Evolutionary conservation across 2,888 invertebrate genomes (phyloP), one percentile per base, ranked within the genome.

Genomic region (Serripes groenlandicus): DNA sequence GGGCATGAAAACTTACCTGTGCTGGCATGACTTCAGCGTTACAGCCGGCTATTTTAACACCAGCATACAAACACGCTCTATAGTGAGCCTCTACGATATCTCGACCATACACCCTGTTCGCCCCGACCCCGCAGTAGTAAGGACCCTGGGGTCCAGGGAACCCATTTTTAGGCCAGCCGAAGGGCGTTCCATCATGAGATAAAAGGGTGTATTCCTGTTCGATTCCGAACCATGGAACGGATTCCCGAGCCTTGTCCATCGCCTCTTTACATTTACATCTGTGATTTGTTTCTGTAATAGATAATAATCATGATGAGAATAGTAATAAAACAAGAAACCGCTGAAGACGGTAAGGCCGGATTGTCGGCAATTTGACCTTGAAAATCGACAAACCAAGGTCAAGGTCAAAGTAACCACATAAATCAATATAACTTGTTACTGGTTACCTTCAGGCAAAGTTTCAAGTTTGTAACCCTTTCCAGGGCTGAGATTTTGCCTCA

Each of bases 1-100:
- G n/a, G n/a, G n/a, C n/a, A n/a, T n/a, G n/a, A n/a, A n/a, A n/a
- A n/a, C n/a, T 15, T 52, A 93, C 93, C 92, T 98, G 99, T 7
- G 98, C 98, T 0, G 99, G 99, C 99, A 99, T 99, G 72, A 99
- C 99, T 95, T 99, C 99, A 0, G 99, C 99, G 94, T 99, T 99
- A 75, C 97, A 98, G 75, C 99, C 99, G 49, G 97, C 96, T 88
- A 99, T 97, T 85, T 97, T 97, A 76, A 99, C 96, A 64, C 99
- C 99, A 77, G 99, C 98, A 94, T 97, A 99, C 69, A 99, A 95
- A 93, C 99, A 99, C 78, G 98, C 97, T 78, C 97, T 96, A 95
- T 99, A 99, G 94, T 99, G 99, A 18, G 99, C 97, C 94, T 99
- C 99, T 34, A 99, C 98, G 82, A 99, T 97, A 94, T 99, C 99